Evolutionary conservation across 2,113 vertebrate genomes (phyloP), one percentile per base, ranked within the genome.

Genomic region (Pterocles burchelli): DNA sequence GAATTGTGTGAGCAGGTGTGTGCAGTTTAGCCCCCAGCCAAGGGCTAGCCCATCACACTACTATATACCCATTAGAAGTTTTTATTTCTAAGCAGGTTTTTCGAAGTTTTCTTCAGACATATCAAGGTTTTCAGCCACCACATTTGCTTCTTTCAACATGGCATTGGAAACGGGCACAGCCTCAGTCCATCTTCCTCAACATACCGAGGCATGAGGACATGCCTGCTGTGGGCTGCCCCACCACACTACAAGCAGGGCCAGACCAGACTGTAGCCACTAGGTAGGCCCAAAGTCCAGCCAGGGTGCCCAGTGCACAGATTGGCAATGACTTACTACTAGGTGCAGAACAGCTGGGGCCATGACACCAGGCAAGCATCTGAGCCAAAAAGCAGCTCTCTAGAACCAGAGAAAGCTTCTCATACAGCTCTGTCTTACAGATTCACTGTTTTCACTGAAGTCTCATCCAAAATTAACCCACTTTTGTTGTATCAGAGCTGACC

Each of bases 201-300:
- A 1, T 4, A 36, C 9, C 24, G 6, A 43, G 5, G 4, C n/a
- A 49, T 0, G 0, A 41, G 4, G 21, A 52, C 25, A 55, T 5
- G 18, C 2, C 59, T 77, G 10, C 9, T 2, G 3, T 63, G 26
- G 41, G 17, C 21, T 80, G 3, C 4, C 25, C 10, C 26, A 38
- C 3, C 11, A 34, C 7, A 7, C 3, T 49, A 14, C 6, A 67
- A 24, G 8, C 3, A 22, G 13, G 5, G 6, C 1, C 15, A 61
- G 33, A n/a, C 2, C 6, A 26, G 45, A 16, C 22, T 0, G 2
- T 16, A 52, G 21, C 26, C 28, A 29, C 12, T 8, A 13, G 6
- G 4, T 5, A 46, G 9, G 11, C 54, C 12, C n/a, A 41, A 49
- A 9, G 4, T 49, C 14, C 55, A 29, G 3, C 17, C 9, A 7